Evolutionary conservation across 1,140 invertebrate species (phyloP).

Genomic region (Drosophila subobscura): DNA sequence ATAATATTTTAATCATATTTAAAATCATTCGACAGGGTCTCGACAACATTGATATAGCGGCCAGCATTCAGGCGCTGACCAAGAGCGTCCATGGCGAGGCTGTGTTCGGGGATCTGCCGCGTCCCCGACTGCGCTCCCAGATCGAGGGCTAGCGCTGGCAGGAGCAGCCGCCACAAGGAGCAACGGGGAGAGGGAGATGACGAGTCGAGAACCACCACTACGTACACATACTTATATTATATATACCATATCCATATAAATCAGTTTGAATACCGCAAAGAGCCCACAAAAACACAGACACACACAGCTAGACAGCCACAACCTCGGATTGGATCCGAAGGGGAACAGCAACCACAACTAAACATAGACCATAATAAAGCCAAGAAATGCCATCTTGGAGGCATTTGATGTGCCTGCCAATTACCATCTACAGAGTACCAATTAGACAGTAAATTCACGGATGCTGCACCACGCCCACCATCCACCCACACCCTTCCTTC

Average conservation of each 20-base stretch:
- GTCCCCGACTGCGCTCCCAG: constrained; percentile 91
- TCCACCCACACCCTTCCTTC: constrained; percentile 16
- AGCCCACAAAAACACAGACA: constrained; percentile 47
- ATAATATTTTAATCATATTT: neutral
- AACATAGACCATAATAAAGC: constrained; percentile 21
- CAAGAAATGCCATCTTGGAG: constrained; percentile 23
- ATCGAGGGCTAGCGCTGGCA: constrained; percentile 85
- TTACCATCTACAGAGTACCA: constrained; percentile 44
- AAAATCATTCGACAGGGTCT: constrained; percentile 46
- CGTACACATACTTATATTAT: constrained; percentile 59
- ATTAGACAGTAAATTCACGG: constrained; percentile 21
- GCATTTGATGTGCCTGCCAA: constrained; percentile 34
- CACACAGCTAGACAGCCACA: constrained; percentile 28
- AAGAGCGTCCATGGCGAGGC: constrained; percentile 93
- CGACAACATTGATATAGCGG: constrained; percentile 89
- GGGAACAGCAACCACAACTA: constrained; percentile 2
- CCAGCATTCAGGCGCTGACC: constrained; percentile 93
- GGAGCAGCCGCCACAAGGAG: neutral
- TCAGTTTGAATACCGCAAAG: constrained; percentile 59
- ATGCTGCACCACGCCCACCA: neutral
- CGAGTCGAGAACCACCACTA: constrained; percentile 43
- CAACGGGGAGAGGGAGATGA: no score
- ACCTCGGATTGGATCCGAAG: constrained; percentile 35
- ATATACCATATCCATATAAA: constrained; percentile 27
- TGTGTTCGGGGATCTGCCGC: constrained; percentile 92